Base-by-base conservation (phyloP, 1,140 invertebrate genomes). In the Drosophila orena region DNA sequence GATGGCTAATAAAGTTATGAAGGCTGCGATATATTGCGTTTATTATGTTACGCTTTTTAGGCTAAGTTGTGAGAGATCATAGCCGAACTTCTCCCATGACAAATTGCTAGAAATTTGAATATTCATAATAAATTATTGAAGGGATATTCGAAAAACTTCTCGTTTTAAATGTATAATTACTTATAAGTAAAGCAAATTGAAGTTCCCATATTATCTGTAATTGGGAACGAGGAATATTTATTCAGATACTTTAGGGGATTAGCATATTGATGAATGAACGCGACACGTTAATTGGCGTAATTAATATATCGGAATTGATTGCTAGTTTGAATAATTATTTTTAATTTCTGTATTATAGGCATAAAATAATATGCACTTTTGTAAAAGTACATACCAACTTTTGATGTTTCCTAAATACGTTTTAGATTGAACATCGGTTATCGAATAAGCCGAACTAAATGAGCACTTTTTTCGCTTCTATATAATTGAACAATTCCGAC, bases 1-100 rank as follows among this genome's bases (percentile, higher is more conserved):
- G 44, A 14, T 20, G 60, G 40, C 61, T 75, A 75, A 75, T 75
- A 75, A 72, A 72, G 69, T 52, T 72, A 72, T 72, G 43, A 70
- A 47, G 55, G 22, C 61, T 46, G 43, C 54, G 54, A 65, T 65
- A 58, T 43, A 70, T 55, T 57, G 14, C 42, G 44, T 49, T 56
- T 49, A 70, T 69, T 55, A 49, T 34, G 66, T 47, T 57, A 70
- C 66, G 66, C 66, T 70, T 57, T 69, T 70, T 57, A 57, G 37
- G 20, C 35, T 35, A 17, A 49, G 17, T n/a, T 53, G 64, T 27
- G 20, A 17, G 20, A 37, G 64, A 50, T 38, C 55, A 55, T 69
- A 66, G 42, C 50, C 37, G 30, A 38, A 34, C 30, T 70, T 57
- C 56, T 70, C 66, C 66, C 66, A 70, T 70, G 66, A 70, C 65